Percentiles rank a stretch among this genome's conserved stretches.
phyloP scores from a whole-genome alignment of 2,113 vertebrate species.

The Agelaius tricolor region DNA sequence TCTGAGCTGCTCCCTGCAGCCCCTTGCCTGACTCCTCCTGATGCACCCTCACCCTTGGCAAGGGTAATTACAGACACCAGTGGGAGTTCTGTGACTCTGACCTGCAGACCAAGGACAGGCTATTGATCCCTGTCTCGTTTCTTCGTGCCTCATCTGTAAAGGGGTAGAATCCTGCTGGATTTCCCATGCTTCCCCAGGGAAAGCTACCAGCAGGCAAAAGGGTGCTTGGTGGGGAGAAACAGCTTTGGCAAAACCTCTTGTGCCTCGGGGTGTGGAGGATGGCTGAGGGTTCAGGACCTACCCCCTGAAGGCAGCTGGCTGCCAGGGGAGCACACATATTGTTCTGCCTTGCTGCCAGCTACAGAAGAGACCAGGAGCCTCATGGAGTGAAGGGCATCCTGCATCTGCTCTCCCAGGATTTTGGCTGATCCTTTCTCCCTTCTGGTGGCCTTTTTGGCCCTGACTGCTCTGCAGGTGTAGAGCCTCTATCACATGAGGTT shows the following conservation, averaged over 20 bases:
- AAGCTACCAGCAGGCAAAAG: not conserved
- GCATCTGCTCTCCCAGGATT: accelerated
- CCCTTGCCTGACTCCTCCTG: not conserved
- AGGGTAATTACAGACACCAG: not conserved
- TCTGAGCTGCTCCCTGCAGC: not conserved
- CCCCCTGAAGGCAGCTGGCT: not conserved
- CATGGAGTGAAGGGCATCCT: accelerated
- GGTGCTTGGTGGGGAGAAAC: accelerated
- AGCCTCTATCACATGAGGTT: not conserved
- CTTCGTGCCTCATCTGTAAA: not conserved
- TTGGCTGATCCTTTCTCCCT: not conserved
- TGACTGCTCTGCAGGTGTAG: not conserved
- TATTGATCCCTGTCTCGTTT: conserved; percentile 15
- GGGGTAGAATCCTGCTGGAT: not conserved
- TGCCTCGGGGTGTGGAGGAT: not conserved
- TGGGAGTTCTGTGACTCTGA: not conserved
- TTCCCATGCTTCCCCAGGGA: accelerated
- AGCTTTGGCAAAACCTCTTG: not conserved
- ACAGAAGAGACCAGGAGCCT: not conserved
- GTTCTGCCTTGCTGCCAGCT: not conserved
- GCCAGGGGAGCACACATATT: accelerated
- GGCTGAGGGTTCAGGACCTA: not conserved
- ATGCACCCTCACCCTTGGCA: not conserved
- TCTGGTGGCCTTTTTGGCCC: not conserved
- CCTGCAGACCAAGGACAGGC: not conserved